Evolutionary conservation across 2,113 vertebrate species (phyloP), one percentile per base, ranked within the genome.

Genomic region (Callipepla squamata): DNA sequence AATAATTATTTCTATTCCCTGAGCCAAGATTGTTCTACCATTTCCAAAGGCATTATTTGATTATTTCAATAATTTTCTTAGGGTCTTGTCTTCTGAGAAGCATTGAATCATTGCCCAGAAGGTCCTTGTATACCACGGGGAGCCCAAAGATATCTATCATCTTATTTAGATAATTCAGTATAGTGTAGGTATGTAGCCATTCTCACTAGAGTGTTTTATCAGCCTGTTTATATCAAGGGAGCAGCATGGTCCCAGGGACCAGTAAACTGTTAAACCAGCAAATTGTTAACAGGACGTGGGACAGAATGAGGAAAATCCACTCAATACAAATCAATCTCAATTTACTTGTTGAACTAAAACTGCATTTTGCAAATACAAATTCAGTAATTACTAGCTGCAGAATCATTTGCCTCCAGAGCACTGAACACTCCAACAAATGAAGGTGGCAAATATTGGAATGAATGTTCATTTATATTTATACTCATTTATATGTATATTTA

Each of bases 11-110:
- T 75, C 51, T 85, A 73, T 88, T 91, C 22, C 26, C 22, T 1
- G 1, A 76, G 45, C 45, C 48, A 85, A 7, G 7, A 38, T 25
- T 55, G 5, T 80, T 92, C 92, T 81, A 28, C 40, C 62, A 80
- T 17, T 53, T 62, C 47, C 42, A 47, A 81, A 91, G 30, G 73
- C 55, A 87, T 36, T 62, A 1, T 66, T 38, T 76, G 48, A 12
- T 69, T 92, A 53, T 85, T 94, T 91, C 65, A 85, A 34, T 78
- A 76, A 87, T 78, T 74, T 84, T 86, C 78, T 91, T 85, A 67
- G 32, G 8, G 25, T 87, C n/a, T 90, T 67, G 13, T 70, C 15
- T 89, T 82, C 32, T 74, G 42, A 85, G 67, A 62, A 81, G 20
- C 19, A 25, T 4, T 80, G 40, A 32, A 82, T 91, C 32, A 30